Evolutionary conservation across 2,113 vertebrate genomes (phyloP), one percentile per base, ranked within the genome.

Genomic region (Oryzias javanicus): DNA sequence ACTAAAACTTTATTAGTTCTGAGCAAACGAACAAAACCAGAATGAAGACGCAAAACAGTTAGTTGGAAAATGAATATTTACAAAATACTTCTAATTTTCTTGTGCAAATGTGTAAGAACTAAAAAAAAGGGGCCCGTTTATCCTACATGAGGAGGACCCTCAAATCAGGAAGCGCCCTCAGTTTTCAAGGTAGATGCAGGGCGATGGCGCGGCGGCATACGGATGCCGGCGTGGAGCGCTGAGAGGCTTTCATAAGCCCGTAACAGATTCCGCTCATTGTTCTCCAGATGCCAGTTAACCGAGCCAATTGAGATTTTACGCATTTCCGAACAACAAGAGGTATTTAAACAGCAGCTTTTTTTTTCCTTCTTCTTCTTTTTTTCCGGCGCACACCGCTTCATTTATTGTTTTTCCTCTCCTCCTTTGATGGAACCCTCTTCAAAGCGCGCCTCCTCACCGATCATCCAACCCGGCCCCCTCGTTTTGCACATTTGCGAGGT

Each of bases 391-490:
- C 60, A 40, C 60, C 45, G 75, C 67, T 70, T 77, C 78, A 69
- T 70, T 84, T 81, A 81, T 88, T 86, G 85, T 89, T 88, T 78
- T 35, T 35, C 10, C 12, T 10, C 10, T 12, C 35, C 35, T 64
- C 74, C 79, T 89, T 91, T 87, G 83, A 88, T 83, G 73, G 73
- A 85, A 85, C 86, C 76, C 74, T 76, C 80, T 89, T 82, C 83
- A 87, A 86, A 88, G 88, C 71, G 12, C 61, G 55, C 69, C 62
- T 80, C 78, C 87, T 86, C 76, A 85, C 48, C 54, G 67, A 82
- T 89, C 89, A 86, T 84, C 79, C 77, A 62, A 78, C 80, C 77
- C 80, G 59, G 77, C 83, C 86, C 80, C 82, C 78, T 83, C 60
- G 42, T 77, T 88, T 84, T 78, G 46, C 20, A 63, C 35, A 42